Evolutionary conservation across 2,797 vertebrate genomes (phyloP), one percentile per base, ranked within the genome.

Genomic region (Steatocranus sp.): DNA sequence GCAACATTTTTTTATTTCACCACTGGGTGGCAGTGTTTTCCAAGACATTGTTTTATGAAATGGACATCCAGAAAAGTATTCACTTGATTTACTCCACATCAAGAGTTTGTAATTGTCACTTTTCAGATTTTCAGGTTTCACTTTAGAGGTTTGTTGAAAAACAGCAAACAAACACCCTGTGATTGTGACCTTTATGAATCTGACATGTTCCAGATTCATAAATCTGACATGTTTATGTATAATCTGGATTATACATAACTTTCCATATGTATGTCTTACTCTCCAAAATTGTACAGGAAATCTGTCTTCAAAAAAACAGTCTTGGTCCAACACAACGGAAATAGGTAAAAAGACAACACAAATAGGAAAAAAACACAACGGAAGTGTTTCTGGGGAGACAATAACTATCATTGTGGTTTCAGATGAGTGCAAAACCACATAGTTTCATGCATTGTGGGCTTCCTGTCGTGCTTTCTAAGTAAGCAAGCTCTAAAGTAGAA

Each of bases 281-380:
- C 46, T 49, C 5, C 46, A 49, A 49, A 3, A 10, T 49, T 48
- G 46, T 48, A 48, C 46, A 48, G 46, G 46, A 3, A 48, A 48
- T 18, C 1, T 48, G 17, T 48, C 46, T 46, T 8, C 7, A 17
- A 7, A 43, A 46, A 17, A 46, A 46, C 43, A 17, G 14, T 46
- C 43, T 48, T 9, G 0, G 4, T 48, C 46, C 17, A 48, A 18
- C 46, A 48, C 7, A 48, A 18, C 1, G 17, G 17, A 0, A 48
- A 48, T 48, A 48, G 8, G 46, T 18, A 18, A 48, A 48, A 2
- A 2, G 17, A 48, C 18, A 48, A 48, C 46, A 48, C 15, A 48
- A 18, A 48, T 48, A 18, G 46, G 46, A n/a, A 48, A 48, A 48
- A 48, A 18, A 48, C 17, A 48, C 46, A 9, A 48, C 8, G 1